Base-by-base conservation (phyloP, 2,888 invertebrate genomes). In the Melanotus villosus region DNA sequence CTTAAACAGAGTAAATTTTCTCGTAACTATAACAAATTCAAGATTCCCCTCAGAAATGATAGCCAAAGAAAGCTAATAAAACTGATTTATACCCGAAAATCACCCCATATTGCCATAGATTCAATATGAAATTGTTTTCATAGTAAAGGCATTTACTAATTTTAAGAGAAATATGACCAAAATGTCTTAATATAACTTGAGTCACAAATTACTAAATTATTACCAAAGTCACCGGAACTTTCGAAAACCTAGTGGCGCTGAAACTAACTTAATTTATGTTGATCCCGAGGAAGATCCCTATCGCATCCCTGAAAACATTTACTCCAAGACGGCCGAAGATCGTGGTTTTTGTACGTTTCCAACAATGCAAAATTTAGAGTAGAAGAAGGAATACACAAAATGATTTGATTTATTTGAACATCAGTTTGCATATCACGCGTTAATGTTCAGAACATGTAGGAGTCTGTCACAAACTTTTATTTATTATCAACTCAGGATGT, bases 361-460 rank as follows among this genome's bases (percentile, higher is more conserved):
- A n/a, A 16, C 52, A 21, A 23, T 16, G 26, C 14, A 34, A 54
- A 54, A n/a, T 54, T 54, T 54, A 19, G 16, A 16, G 54, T n/a
- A n/a, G n/a, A 32, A 34, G 34, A 18, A 7, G 19, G 52, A 2
- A n/a, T n/a, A n/a, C 38, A 56, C 12, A 38, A 56, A 56, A 38
- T 38, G 38, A 23, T 38, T 54, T 56, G 56, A 56, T 56, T 56
- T 56, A 56, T 56, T 21, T 38, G 21, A 38, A 38, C 56, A 56
- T 56, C 56, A 56, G 56, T 56, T 56, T 56, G 56, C 56, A 56
- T 56, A 56, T 56, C 56, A 56, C 56, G 56, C 56, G 56, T 56
- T 56, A 56, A 56, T 56, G 56, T 56, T 56, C 56, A 36, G 36
- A 38, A 38, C 56, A 38, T 56, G 56, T 56, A 56, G 56, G 56